Base-by-base conservation (phyloP, 2,888 invertebrate species). In the Leptinotarsa haldemani region DNA sequence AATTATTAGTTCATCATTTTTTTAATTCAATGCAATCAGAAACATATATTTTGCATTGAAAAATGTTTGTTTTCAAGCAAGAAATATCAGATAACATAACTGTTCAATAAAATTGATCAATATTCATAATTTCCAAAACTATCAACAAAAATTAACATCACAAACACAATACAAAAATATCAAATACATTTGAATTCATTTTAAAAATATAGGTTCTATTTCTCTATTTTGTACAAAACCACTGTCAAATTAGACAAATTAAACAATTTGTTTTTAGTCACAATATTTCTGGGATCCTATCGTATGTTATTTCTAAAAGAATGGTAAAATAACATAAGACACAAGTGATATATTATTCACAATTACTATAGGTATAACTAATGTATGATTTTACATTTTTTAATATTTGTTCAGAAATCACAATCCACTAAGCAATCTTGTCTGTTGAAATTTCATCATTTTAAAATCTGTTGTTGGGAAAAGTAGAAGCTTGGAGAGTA, bases 1-100 rank as follows among this genome's bases (percentile, higher is more conserved):
- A 77, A 78, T 76, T 74, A 65, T 67, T 74, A 71, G 76, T 76
- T 76, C 70, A 74, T 65, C 63, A 69, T 72, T 73, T 65, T 75
- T 77, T 79, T 74, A 76, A 74, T 77, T 80, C 77, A 75, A 72
- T 76, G 78, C 78, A 80, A 75, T 76, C 76, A 75, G 71, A 77
- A 75, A 79, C 79, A 79, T 75, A 81, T 67, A 53, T 79, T 66
- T 80, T 79, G 74, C 78, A 75, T 74, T 58, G 68, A 71, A 22
- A 69, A 75, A 78, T 20, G 25, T 70, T 65, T 61, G 65, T 61
- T 66, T 52, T 47, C 20, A 20, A 22, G 69, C 58, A 68, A 16
- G 58, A 64, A 52, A 73, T n/a, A 50, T 66, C 63, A 68, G 73
- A 58, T 72, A 70, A 73, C 65, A 25, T 48, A 22, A 46, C 71